These are phyloP conservation scores for Coregonus ussuriensis DNA, from an alignment of 2,797 vertebrate genomes.

Conservation along the genomic window DNA sequence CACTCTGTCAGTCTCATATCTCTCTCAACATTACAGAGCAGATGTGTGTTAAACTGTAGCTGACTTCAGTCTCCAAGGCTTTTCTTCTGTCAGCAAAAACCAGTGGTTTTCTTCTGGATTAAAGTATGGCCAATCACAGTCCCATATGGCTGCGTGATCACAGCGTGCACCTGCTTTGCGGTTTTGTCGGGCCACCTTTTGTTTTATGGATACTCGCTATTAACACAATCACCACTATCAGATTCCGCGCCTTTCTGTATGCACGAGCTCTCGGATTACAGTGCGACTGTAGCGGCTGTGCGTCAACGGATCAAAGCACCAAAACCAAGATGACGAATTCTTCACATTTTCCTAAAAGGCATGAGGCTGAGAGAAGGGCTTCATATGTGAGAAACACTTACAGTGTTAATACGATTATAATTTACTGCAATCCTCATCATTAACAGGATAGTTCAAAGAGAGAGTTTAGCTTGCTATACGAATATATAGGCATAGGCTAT, in stretches of 20 bases:
- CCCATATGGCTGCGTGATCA: slow-evolving; percentile 52
- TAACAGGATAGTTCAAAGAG: background rate
- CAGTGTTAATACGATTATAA: slow-evolving; percentile 8
- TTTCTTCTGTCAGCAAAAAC: slow-evolving; percentile 59
- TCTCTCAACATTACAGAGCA: slow-evolving; percentile 37
- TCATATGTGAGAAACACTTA: slow-evolving; percentile 40
- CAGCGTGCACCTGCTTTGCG: slow-evolving; percentile 72
- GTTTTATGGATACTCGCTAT: slow-evolving; percentile 70
- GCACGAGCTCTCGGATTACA: slow-evolving; percentile 59
- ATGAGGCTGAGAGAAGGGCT: slow-evolving; percentile 42
- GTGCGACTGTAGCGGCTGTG: slow-evolving; percentile 26
- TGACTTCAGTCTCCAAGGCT: slow-evolving; percentile 36
- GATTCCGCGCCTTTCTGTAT: slow-evolving; percentile 70
- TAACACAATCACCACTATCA: slow-evolving; percentile 75
- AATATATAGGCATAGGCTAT: background rate
- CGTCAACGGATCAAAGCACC: slow-evolving; percentile 71
- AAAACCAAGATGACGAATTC: slow-evolving; percentile 64
- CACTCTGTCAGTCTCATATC: slow-evolving; percentile 15
- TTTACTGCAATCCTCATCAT: background rate
- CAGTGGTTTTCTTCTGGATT: slow-evolving; percentile 50
- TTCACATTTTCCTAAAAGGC: slow-evolving; percentile 56
- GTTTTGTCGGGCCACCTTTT: slow-evolving; percentile 63
- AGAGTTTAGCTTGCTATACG: background rate
- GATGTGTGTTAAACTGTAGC: slow-evolving; percentile 55
- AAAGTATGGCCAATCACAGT: slow-evolving; percentile 38